Evolutionary conservation across 2,797 vertebrate genomes (phyloP).

Genomic region (Sebastes vulpes): DNA sequence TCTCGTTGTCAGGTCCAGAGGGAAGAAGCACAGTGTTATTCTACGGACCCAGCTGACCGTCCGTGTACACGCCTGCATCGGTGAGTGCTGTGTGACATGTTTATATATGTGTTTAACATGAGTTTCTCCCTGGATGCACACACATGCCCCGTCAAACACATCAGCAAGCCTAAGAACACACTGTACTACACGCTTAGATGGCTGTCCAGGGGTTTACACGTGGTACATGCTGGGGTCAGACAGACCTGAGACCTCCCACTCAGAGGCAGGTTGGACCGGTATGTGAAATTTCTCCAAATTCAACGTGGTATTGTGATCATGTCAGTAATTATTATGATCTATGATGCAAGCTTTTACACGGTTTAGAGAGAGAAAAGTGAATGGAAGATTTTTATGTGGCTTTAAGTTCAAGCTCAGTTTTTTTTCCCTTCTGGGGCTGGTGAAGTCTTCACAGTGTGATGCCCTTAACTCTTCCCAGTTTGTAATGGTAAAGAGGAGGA

Average conservation of each 20-base stretch:
- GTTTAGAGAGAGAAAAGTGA: not conserved
- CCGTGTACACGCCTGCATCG: constrained; percentile 95
- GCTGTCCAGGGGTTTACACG: constrained; percentile 27
- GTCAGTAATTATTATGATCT: not conserved
- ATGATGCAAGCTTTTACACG: not conserved
- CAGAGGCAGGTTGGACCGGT: constrained; percentile 8
- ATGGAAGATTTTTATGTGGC: not conserved
- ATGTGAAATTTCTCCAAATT: constrained; percentile 3
- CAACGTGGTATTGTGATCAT: not conserved
- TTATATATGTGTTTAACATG: constrained; percentile 35
- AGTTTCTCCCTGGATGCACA: not conserved
- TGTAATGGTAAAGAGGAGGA: not conserved
- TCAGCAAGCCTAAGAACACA: constrained; percentile 5
- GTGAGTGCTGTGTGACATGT: constrained; percentile 84
- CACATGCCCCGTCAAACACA: constrained; percentile 2
- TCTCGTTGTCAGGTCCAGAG: constrained; percentile 82
- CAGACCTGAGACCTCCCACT: constrained; percentile 27
- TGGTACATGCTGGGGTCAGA: constrained; percentile 14
- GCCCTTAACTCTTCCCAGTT: constrained; percentile 17
- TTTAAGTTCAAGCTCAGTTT: not conserved
- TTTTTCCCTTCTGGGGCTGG: not conserved
- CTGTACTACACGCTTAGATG: constrained; percentile 14
- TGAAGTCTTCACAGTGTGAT: constrained; percentile 26
- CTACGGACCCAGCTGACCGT: constrained; percentile 95
- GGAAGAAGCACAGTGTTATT: constrained; percentile 95